Conservation (phyloP, 2,888 invertebrate genomes). For the Mamestra brassicae region DNA sequence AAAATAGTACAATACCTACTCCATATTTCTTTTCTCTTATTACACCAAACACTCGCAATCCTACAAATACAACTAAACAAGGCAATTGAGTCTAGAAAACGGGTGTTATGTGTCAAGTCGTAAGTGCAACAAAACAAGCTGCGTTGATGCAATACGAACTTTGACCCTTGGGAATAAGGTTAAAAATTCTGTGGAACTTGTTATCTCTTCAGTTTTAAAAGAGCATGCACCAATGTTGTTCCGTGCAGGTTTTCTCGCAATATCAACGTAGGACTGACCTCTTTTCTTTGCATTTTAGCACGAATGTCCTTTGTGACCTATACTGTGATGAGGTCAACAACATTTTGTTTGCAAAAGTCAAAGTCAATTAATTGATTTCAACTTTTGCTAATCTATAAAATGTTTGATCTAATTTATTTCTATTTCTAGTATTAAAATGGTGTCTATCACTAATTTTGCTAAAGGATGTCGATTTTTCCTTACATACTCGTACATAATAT, state of each 20-base stretch:
- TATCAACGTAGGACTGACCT: slow-evolving; percentile 18
- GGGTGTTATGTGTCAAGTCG: slow-evolving; percentile 34
- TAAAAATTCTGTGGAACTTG: not conserved
- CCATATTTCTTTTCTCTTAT: not conserved
- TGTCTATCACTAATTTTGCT: too few species aligned
- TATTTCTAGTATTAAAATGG: too few species aligned
- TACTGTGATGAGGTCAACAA: not conserved
- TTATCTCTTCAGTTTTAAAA: slow-evolving; percentile 35
- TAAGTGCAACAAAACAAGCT: slow-evolving; percentile 36
- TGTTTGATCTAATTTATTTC: too few species aligned
- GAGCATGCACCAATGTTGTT: slow-evolving; percentile 28
- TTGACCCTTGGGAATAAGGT: not conserved
- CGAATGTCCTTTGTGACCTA: slow-evolving; percentile 22
- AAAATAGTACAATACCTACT: not conserved
- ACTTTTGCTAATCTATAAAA: too few species aligned
- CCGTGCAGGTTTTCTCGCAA: slow-evolving; percentile 38
- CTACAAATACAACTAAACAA: slow-evolving; percentile 36
- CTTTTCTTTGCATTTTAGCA: slow-evolving; percentile 28
- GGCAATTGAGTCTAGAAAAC: slow-evolving; percentile 36
- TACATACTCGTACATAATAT: too few species aligned
- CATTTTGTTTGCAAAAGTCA: not conserved
- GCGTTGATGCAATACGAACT: not conserved
- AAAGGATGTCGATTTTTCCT: too few species aligned
- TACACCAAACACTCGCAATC: slow-evolving; percentile 5
- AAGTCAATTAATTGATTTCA: too few species aligned